phyloP scores from a whole-genome alignment of 2,113 vertebrate genomes.

The Gymnarchus niloticus region DNA sequence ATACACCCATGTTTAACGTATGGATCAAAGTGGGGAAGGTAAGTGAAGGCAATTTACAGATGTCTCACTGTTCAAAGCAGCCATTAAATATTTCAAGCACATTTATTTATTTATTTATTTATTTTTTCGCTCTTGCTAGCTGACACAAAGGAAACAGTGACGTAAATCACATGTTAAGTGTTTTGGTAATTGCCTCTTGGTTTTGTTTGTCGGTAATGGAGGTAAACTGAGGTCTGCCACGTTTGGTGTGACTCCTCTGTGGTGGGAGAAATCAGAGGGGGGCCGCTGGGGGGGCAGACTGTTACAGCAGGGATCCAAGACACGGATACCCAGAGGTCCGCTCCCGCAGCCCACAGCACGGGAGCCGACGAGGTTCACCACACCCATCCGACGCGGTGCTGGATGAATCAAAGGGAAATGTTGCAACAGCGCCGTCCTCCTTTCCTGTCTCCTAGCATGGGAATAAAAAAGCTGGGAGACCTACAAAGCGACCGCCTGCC shows the following conservation, averaged over 20 bases:
- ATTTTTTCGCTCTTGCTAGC: neutral
- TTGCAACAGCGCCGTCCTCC: neutral
- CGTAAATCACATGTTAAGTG: constrained; percentile 22
- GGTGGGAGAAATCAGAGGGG: neutral
- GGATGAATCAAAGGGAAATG: constrained; percentile 10
- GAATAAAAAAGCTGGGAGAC: neutral
- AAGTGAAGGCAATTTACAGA: neutral
- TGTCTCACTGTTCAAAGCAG: neutral
- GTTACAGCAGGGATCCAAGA: neutral
- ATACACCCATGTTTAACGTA: neutral
- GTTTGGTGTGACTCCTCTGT: neutral
- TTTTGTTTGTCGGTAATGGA: constrained; percentile 22
- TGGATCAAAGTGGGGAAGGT: constrained; percentile 24
- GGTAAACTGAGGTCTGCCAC: constrained; percentile 20
- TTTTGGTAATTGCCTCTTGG: constrained; percentile 8
- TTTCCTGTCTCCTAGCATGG: neutral
- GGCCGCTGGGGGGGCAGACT: neutral
- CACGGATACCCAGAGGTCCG: neutral
- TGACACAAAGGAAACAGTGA: constrained; percentile 17
- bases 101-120: neutral
- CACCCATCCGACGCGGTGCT: neutral
- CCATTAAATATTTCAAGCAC: neutral
- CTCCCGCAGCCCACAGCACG: neutral
- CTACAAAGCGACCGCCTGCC: neutral
- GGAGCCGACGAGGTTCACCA: too few species aligned